Conservation (phyloP, 1,140 invertebrate genomes). For the Euwallacea fornicatus region DNA sequence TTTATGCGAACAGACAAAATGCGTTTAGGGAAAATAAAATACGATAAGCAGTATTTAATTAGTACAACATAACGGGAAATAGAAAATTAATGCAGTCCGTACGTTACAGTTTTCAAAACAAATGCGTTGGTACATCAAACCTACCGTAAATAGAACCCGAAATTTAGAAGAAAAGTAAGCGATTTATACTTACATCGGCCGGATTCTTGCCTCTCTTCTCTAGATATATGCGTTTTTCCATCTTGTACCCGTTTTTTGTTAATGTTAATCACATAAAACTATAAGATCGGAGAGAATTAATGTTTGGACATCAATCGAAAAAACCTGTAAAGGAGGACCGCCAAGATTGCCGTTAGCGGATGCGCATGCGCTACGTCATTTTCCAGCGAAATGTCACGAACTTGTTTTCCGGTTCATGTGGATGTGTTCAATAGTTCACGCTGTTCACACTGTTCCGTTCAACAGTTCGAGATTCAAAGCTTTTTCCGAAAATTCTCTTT, state of each 20-base stretch:
- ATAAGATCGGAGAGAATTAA: neutral
- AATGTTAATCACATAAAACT: conserved; percentile 16
- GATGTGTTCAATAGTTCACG: no score
- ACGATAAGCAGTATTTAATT: no score
- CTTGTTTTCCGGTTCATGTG: no score
- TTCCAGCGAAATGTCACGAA: no score
- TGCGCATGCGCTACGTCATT: conserved; percentile 9
- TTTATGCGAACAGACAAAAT: no score
- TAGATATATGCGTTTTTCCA: conserved; percentile 91
- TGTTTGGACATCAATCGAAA: conserved; percentile 17
- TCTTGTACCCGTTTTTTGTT: conserved; percentile 50
- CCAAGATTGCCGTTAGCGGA: conserved; percentile 13
- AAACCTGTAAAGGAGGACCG: conserved; percentile 17
- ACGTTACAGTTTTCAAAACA: conserved; percentile 19
- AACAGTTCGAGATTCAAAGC: no score
- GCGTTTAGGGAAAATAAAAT: no score
- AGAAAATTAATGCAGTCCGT: neutral
- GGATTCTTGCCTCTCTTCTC: conserved; percentile 83
- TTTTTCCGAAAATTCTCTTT: no score
- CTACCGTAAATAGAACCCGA: conserved; percentile 12
- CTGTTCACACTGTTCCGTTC: no score
- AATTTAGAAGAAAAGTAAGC: conserved; percentile 2
- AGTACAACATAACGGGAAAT: neutral
- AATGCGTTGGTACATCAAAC: conserved; percentile 10
- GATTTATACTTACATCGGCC: conserved; percentile 70